Percentiles rank a stretch among this genome's conserved stretches.
Evolutionary conservation across 2,113 vertebrate species (phyloP).

Genomic region (Forbesichthys agassizii): DNA sequence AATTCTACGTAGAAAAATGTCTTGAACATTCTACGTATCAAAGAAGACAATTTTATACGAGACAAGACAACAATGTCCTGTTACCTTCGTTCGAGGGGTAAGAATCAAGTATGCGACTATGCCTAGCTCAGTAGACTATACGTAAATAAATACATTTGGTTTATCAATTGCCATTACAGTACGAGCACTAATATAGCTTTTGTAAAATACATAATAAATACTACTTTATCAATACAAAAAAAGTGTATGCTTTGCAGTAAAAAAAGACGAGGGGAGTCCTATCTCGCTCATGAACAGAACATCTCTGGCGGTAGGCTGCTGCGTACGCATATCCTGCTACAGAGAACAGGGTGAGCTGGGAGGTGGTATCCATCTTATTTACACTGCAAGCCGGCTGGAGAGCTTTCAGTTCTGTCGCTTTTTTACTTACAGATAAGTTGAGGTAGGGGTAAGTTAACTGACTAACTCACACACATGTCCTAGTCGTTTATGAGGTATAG

Average conservation of each 20-base stretch:
- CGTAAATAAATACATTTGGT: no score
- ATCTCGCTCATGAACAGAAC: not conserved
- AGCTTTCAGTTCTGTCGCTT: conserved; percentile 10
- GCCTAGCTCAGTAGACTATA: no score
- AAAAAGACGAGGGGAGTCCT: no score
- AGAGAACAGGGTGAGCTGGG: conserved; percentile 45
- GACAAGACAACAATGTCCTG: no score
- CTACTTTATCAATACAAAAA: not conserved
- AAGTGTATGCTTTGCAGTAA: not conserved
- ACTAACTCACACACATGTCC: accelerated
- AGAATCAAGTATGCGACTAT: no score
- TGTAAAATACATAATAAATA: conserved; percentile 8
- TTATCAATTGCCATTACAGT: no score
- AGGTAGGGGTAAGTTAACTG: conserved; percentile 46
- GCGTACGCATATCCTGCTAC: conserved; percentile 7
- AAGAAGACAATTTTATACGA: no score
- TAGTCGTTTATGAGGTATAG: accelerated
- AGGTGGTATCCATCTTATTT: conserved; percentile 75
- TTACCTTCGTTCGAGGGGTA: no score
- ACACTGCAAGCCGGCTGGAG: conserved; percentile 38
- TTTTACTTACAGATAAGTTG: conserved; percentile 16
- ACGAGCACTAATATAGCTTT: not conserved
- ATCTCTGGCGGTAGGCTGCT: conserved; percentile 14
- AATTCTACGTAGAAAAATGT: no score
- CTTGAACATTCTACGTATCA: no score